Evolutionary conservation across 2,113 vertebrate genomes (phyloP).

Genomic region (Indri indri): DNA sequence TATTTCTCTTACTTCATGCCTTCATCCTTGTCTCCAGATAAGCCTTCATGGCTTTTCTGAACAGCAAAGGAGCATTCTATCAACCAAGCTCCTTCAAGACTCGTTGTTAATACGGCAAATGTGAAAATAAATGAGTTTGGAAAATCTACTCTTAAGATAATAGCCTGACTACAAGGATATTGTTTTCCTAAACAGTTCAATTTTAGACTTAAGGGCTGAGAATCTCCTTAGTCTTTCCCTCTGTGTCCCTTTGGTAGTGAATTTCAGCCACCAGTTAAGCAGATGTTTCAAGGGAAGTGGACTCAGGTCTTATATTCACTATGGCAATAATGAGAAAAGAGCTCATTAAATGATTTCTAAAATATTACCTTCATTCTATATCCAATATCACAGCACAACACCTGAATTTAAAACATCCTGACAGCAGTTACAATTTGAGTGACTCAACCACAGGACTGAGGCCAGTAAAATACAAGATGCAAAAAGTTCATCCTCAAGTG

Average conservation of each 20-base stretch:
- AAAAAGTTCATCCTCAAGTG: fast-evolving
- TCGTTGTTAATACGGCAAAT: background rate
- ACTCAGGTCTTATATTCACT: background rate
- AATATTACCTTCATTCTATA: background rate
- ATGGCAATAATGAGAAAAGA: background rate
- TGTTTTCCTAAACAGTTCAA: background rate
- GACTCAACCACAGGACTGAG: too few species aligned
- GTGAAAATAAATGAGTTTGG: background rate
- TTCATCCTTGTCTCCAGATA: background rate
- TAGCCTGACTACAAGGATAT: background rate
- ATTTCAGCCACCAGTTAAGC: background rate
- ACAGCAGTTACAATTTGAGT: fast-evolving
- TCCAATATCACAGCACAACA: background rate
- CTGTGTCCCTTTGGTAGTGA: background rate
- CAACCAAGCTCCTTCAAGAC: background rate
- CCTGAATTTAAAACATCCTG: background rate
- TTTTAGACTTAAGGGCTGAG: background rate
- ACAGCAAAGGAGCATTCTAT: background rate
- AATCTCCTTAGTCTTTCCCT: background rate
- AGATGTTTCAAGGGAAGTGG: too few species aligned
- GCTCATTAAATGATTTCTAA: background rate
- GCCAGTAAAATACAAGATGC: background rate
- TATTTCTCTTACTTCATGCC: background rate
- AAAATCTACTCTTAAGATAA: background rate
- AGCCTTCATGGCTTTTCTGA: background rate